phyloP scores from a whole-genome alignment of 2,888 invertebrate species.

The Blastobasis lacticolella region DNA sequence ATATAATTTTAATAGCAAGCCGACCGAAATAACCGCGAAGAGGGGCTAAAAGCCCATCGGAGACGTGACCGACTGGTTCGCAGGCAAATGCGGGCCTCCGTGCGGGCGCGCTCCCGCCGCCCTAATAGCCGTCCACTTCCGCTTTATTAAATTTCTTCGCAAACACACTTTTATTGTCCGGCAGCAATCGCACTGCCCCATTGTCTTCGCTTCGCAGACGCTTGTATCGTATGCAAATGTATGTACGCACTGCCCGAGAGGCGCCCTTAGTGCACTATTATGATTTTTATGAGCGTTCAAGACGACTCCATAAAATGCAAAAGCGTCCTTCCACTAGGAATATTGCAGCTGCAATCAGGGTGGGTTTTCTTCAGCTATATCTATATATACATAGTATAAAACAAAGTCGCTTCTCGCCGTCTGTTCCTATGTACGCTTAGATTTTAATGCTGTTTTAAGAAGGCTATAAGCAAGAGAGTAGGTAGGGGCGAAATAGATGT shows the following conservation, averaged over 20 bases:
- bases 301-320: constrained; percentile 32
- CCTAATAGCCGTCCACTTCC: constrained; percentile 66
- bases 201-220: constrained; percentile 38
- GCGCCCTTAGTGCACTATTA: constrained; percentile 51
- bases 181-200: constrained; percentile 41
- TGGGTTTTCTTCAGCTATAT: constrained; percentile 16
- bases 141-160: constrained; percentile 74
- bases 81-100: too few species aligned
- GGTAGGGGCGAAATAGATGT: neutral
- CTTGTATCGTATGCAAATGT: constrained; percentile 70
- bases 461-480: neutral
- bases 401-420: too few species aligned
- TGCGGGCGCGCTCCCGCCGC: constrained; percentile 28
- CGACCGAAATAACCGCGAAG: too few species aligned
- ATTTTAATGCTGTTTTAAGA: neutral
- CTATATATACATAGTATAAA: too few species aligned
- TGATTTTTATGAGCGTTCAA: constrained; percentile 53
- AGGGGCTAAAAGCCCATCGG: too few species aligned
- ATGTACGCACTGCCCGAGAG: constrained; percentile 57
- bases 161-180: constrained; percentile 71
- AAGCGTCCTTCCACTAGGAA: constrained; percentile 26
- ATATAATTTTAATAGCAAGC: too few species aligned
- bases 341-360: constrained; percentile 27
- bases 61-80: too few species aligned
- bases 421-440: neutral